A percentile compares a stretch with the other conserved stretches of the same genome.
phyloP scores from a whole-genome alignment of 2,797 vertebrate genomes.

The Botia almorhae region DNA sequence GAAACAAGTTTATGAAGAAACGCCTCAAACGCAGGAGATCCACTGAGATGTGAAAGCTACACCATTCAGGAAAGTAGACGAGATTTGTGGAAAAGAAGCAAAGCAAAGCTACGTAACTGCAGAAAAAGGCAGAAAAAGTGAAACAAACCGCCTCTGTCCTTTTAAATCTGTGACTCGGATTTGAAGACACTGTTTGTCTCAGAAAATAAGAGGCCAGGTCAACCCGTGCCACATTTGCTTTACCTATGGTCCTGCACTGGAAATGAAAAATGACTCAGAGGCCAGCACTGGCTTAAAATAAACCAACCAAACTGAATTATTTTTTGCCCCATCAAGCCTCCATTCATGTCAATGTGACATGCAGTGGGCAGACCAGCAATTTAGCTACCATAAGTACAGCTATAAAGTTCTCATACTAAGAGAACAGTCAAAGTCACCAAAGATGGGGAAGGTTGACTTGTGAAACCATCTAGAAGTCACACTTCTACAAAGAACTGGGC shows the following conservation, averaged over 20 bases:
- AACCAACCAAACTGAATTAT: conserved; percentile 15
- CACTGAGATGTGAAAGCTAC: neutral
- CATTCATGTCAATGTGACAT: neutral
- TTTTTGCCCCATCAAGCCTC: neutral
- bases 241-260: neutral
- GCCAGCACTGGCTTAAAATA: neutral
- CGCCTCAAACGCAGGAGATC: neutral
- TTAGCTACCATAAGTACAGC: neutral
- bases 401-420: neutral
- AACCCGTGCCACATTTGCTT: neutral
- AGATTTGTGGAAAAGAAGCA: neutral
- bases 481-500: neutral
- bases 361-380: neutral
- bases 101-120: neutral
- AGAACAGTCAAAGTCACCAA: neutral
- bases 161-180: neutral
- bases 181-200: neutral
- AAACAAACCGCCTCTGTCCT: neutral
- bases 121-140: neutral
- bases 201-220: neutral
- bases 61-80: neutral
- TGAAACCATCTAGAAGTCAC: neutral
- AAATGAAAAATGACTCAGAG: conserved; percentile 1
- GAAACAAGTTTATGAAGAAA: conserved; percentile 4
- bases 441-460: neutral